Conservation (phyloP, 2,888 invertebrate genomes). For the Tupiocoris notatus region DNA sequence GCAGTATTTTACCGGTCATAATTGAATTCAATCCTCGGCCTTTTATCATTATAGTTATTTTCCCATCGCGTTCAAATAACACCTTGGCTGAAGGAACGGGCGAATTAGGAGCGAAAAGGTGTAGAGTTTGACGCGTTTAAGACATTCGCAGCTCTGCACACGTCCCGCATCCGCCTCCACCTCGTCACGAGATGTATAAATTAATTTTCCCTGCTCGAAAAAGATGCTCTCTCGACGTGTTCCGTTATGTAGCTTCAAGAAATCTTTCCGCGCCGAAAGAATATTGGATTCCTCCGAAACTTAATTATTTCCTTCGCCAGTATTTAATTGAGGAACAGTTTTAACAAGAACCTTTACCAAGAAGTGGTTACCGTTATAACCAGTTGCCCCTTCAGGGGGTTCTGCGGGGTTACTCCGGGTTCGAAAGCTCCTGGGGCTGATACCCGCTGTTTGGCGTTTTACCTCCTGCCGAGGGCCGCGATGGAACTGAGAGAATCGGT, state of each 20-base stretch:
- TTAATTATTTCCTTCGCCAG: conserved; percentile 21
- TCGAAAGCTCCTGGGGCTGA: conserved; percentile 13
- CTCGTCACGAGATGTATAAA: conserved; percentile 28
- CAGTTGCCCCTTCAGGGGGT: conserved; percentile 11
- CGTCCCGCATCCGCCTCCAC: conserved; percentile 7
- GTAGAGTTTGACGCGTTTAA: conserved; percentile 33
- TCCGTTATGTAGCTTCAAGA: neutral
- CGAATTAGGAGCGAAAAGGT: conserved; percentile 29
- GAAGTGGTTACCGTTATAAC: conserved; percentile 22
- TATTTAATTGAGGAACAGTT: conserved; percentile 35
- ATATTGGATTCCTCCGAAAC: conserved; percentile 30
- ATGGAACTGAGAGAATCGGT: conserved; percentile 12
- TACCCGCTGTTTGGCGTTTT: conserved; percentile 30
- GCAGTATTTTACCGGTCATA: neutral
- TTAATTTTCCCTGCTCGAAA: conserved; percentile 22
- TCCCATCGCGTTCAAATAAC: conserved; percentile 16
- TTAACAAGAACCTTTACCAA: too few relatives aligned
- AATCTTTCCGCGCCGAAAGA: neutral
- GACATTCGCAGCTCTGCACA: conserved; percentile 23
- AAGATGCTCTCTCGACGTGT: neutral
- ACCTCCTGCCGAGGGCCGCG: conserved; percentile 17
- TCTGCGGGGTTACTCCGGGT: neutral
- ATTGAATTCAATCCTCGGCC: conserved; percentile 25
- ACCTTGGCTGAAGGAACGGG: neutral
- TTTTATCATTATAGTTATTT: conserved; percentile 28